Base-by-base conservation (phyloP, 2,888 invertebrate genomes). In the Agrotis ipsilon region DNA sequence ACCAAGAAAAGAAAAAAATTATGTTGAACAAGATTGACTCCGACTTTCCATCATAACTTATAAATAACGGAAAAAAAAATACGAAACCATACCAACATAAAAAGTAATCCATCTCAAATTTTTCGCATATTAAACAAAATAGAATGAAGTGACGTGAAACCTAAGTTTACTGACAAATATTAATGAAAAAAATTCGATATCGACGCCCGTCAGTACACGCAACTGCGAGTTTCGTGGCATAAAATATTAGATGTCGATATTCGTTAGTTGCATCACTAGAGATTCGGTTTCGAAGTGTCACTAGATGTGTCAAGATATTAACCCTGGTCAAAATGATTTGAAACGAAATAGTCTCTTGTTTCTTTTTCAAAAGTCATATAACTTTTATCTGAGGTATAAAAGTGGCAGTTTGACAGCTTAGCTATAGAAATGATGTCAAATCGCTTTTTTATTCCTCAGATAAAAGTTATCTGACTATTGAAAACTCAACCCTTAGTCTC, bases 181-280 rank as follows among this genome's bases (percentile, higher is more conserved):
- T 90, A 89, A 90, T 91, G 90, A 88, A 88, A 88, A 89, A 87
- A 85, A 82, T 64, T 78, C 69, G 70, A 70, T 74, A 75, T 75
- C 72, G 63, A 48, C n/a, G 68, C 79, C 76, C 80, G 80, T 86
- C 86, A 86, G 83, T 80, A 83, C 78, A 82, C 81, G 78, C 73
- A 72, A 72, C 68, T 68, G 70, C 72, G 80, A 87, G 84, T 87
- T 89, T 83, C 81, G 80, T 76, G 76, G 88, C 89, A 91, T 91
- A 92, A 92, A 91, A 92, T 92, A 93, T 92, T 90, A 91, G 86
- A 84, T 91, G 93, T 93, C 93, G 88, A 91, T 91, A 89, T 87
- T 82, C 75, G 87, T 93, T 93, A 89, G 84, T 77, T 88, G 90
- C 92, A 88, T 91, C 93, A 91, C 92, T 93, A 92, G 89, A 65